Percentiles rank a stretch among this genome's conserved stretches.
Conservation (phyloP, 2,797 vertebrate genomes). For the Enteromius afrohamiltoni region DNA sequence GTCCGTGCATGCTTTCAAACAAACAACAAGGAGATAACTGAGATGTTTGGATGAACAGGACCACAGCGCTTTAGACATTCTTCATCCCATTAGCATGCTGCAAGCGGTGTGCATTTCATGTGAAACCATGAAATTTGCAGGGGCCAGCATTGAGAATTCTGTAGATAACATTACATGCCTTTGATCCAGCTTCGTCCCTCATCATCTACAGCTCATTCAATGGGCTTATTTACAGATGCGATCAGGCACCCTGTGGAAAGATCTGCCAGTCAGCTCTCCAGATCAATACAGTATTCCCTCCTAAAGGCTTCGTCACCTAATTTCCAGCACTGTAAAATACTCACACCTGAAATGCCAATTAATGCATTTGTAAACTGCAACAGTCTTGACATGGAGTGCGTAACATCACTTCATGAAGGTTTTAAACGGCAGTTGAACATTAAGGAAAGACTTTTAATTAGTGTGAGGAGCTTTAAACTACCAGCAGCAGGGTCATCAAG, state of each 20-base stretch:
- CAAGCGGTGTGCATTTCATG: slow-evolving; percentile 11
- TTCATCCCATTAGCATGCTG: slow-evolving; percentile 34
- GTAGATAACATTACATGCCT: slow-evolving; percentile 36
- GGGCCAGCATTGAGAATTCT: neutral
- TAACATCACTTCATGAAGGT: slow-evolving; percentile 34
- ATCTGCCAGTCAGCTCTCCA: slow-evolving; percentile 44
- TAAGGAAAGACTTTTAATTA: slow-evolving; percentile 6
- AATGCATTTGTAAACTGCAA: slow-evolving; percentile 31
- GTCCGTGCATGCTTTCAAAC: slow-evolving; percentile 28
- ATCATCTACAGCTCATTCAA: slow-evolving; percentile 21
- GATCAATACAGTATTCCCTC: slow-evolving; percentile 51
- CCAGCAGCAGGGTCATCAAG: neutral
- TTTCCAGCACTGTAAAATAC: slow-evolving; percentile 22
- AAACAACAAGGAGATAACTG: neutral
- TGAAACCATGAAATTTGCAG: slow-evolving; percentile 30
- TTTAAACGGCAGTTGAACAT: slow-evolving; percentile 6
- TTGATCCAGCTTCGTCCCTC: slow-evolving; percentile 37
- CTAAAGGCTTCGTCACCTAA: slow-evolving; percentile 34
- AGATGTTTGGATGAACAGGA: slow-evolving; percentile 24
- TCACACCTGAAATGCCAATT: slow-evolving; percentile 39
- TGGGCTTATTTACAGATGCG: slow-evolving; percentile 40
- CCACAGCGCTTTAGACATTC: slow-evolving; percentile 13
- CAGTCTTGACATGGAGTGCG: slow-evolving; percentile 27
- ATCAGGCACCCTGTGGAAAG: slow-evolving; percentile 47
- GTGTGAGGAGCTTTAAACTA: neutral